A percentile compares a stretch with the other conserved stretches of the same genome.
Evolutionary conservation across 2,888 invertebrate species (phyloP).

Genomic region (Himalopsyche tibetana): DNA sequence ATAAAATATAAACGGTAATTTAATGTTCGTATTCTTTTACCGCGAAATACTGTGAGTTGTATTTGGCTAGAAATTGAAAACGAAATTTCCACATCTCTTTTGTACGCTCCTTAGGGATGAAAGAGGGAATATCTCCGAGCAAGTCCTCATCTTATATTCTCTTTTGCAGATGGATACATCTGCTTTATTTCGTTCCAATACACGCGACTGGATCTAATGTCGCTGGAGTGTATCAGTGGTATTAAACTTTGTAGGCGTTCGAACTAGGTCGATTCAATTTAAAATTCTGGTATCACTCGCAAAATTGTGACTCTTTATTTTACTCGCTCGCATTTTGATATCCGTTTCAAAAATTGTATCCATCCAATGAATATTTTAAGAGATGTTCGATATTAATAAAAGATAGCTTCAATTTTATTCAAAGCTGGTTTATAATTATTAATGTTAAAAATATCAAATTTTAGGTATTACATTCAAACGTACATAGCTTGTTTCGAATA

Average conservation of each 20-base stretch:
- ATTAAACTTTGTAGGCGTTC: constrained; percentile 23
- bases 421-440: not conserved
- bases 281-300: constrained; percentile 5
- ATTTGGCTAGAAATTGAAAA: constrained; percentile 37
- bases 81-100: constrained; percentile 45
- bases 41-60: constrained; percentile 31
- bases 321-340: not conserved
- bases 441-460: too few relatives aligned
- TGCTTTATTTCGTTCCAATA: constrained; percentile 48
- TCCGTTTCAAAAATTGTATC: not conserved
- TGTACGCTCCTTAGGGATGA: constrained; percentile 32
- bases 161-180: constrained; percentile 52
- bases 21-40: constrained; percentile 32
- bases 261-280: constrained; percentile 38
- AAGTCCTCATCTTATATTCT: constrained; percentile 57
- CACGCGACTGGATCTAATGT: constrained; percentile 36
- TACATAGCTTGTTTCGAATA: too few relatives aligned
- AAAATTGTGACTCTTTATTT: constrained; percentile 6
- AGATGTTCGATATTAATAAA: not conserved
- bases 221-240: constrained; percentile 35
- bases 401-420: not conserved
- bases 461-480: too few relatives aligned
- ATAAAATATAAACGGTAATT: constrained; percentile 30
- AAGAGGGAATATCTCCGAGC: constrained; percentile 28
- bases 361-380: not conserved